Conservation (phyloP, 2,113 vertebrate genomes). For the Mesocricetus auratus region DNA sequence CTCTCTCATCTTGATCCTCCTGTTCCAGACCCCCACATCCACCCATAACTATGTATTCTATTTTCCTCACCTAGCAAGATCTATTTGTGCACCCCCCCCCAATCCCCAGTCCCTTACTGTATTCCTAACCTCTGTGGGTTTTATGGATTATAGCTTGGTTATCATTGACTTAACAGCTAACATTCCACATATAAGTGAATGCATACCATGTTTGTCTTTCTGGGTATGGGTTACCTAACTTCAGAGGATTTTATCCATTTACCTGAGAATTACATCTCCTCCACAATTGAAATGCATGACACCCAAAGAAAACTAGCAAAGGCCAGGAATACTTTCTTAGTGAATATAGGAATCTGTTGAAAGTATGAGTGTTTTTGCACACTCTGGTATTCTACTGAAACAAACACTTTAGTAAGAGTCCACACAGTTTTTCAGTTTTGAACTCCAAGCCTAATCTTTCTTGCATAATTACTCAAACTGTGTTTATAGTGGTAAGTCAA, state of each 20-base stretch:
- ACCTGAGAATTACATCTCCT: neutral
- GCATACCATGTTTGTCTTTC: neutral
- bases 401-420: neutral
- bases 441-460: neutral
- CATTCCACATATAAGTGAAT: neutral
- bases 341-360: slow-evolving; percentile 8
- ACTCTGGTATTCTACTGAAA: neutral
- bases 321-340: neutral
- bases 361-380: neutral
- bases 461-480: neutral
- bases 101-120: neutral
- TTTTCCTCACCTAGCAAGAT: neutral
- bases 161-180: neutral
- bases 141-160: neutral
- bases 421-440: neutral
- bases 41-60: neutral
- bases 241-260: neutral
- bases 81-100: neutral
- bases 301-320: slow-evolving; percentile 24
- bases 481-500: neutral
- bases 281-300: neutral
- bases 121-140: neutral
- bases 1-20: neutral
- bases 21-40: neutral
- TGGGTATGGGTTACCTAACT: neutral